Conservation (phyloP, 2,888 invertebrate genomes). For the Cheilosia soror region DNA sequence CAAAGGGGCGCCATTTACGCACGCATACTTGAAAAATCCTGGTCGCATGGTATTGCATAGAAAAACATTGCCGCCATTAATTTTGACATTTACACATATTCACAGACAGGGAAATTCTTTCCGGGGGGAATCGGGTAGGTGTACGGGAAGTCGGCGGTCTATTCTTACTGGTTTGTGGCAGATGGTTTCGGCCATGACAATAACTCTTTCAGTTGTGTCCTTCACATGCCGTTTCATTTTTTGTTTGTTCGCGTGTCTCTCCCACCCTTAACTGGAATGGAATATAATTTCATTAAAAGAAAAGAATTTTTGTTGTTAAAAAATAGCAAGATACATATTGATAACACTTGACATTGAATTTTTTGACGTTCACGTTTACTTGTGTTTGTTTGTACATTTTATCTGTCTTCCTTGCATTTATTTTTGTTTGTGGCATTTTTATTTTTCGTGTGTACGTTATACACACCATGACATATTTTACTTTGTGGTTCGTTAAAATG, state of each 20-base stretch:
- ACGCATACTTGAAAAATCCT: no score
- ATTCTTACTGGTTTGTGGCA: no score
- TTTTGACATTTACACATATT: no score
- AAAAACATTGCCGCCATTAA: no score
- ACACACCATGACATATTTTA: conserved; percentile 35
- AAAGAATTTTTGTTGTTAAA: conserved; percentile 6
- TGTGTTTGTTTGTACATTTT: conserved; percentile 14
- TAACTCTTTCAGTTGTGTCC: conserved; percentile 39
- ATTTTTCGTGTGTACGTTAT: not conserved
- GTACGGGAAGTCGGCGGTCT: no score
- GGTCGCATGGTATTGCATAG: no score
- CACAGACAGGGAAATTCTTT: no score
- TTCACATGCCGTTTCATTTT: not conserved
- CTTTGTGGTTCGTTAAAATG: conserved; percentile 25
- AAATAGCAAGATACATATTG: conserved; percentile 25
- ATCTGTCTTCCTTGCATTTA: conserved; percentile 30
- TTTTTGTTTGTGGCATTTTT: conserved; percentile 7
- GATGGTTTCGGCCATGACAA: conserved; percentile 46
- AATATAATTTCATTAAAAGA: conserved; percentile 34
- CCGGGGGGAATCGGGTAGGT: no score
- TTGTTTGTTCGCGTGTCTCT: conserved; percentile 3
- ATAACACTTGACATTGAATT: conserved; percentile 43
- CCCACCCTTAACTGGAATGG: conserved; percentile 12
- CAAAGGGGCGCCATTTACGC: no score
- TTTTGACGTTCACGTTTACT: conserved; percentile 17